phyloP scores from a whole-genome alignment of 1,140 invertebrate genomes.

The Rhopalosiphum padi region DNA sequence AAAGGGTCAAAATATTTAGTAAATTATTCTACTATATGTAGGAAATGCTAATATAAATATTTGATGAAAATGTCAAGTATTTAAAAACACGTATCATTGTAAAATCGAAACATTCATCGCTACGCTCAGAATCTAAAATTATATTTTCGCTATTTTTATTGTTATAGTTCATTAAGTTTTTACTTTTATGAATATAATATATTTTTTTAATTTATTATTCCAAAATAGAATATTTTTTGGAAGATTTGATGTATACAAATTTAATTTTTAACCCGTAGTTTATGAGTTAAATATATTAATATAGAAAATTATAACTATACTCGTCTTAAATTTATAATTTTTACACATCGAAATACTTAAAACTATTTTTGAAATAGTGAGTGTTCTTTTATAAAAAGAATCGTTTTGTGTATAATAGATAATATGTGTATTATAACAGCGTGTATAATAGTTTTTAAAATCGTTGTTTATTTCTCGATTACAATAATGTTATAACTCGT shows the following conservation, averaged over 20 bases:
- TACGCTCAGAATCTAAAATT: no score
- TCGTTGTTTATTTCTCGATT: neutral
- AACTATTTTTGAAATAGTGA: neutral
- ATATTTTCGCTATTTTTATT: no score
- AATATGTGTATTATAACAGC: neutral
- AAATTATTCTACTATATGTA: no score
- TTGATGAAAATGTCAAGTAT: no score
- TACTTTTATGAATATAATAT: neutral
- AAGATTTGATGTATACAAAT: neutral
- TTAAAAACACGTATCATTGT: no score
- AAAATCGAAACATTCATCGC: no score
- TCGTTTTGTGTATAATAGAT: neutral
- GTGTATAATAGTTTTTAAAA: neutral
- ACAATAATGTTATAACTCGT: neutral
- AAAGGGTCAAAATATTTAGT: no score
- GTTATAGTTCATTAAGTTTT: neutral
- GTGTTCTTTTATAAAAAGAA: neutral
- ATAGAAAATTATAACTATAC: neutral
- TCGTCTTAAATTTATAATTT: neutral
- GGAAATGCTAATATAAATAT: no score
- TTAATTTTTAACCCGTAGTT: neutral
- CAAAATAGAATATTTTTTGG: neutral
- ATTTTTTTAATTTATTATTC: neutral
- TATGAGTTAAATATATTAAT: neutral
- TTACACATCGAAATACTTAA: neutral